phyloP scores from a whole-genome alignment of 1,140 invertebrate species.

The Oreohelix idahoensis region DNA sequence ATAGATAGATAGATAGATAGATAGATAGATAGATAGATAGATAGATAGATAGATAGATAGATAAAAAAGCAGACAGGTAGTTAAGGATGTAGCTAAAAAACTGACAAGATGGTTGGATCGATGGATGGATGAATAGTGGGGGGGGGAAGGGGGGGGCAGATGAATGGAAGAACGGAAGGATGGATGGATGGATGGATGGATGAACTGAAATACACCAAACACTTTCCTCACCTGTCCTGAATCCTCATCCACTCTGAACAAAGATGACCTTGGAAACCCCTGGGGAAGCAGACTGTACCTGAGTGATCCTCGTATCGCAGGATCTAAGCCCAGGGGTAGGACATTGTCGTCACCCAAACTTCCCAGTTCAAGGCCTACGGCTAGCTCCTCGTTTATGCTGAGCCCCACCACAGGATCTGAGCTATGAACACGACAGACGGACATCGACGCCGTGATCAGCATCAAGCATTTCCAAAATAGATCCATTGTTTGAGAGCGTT shows the following conservation, averaged over 20 bases:
- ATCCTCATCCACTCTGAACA: slow-evolving; percentile 34
- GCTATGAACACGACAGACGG: neutral
- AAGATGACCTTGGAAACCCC: neutral
- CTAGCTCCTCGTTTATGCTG: slow-evolving; percentile 2
- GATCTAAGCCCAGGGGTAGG: slow-evolving; percentile 16
- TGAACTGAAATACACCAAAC: too few relatives aligned
- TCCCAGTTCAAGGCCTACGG: slow-evolving; percentile 15
- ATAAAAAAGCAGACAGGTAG: too few relatives aligned
- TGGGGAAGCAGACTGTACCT: slow-evolving; percentile 35
- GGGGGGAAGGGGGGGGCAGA: too few relatives aligned
- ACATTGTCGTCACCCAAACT: slow-evolving; percentile 35
- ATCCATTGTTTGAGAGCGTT: neutral
- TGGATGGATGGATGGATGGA: too few relatives aligned
- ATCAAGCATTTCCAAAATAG: neutral
- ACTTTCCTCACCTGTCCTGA: slow-evolving; percentile 25
- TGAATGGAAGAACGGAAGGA: too few relatives aligned
- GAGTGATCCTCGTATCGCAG: slow-evolving; percentile 3
- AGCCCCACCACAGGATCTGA: slow-evolving; percentile 15
- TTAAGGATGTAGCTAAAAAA: too few relatives aligned
- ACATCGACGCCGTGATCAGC: neutral
- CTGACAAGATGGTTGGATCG: too few relatives aligned
- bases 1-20: too few relatives aligned
- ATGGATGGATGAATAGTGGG: too few relatives aligned
- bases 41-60: too few relatives aligned
- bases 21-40: too few relatives aligned